These are phyloP conservation scores for Staurois parvus DNA, from an alignment of 2,797 vertebrate species.

Conservation along the genomic window DNA sequence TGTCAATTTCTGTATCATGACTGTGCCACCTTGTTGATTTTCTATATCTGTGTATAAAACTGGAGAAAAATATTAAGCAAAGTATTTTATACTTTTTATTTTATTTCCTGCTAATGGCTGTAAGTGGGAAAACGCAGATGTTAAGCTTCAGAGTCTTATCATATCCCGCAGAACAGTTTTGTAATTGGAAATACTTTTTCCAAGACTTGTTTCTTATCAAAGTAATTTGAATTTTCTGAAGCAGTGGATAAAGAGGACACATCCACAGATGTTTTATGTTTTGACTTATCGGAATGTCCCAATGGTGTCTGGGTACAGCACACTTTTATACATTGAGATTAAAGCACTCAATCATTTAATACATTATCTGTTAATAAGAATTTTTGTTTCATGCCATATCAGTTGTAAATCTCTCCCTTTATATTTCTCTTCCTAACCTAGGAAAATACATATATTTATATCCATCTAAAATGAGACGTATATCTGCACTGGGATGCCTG, in stretches of 20 bases:
- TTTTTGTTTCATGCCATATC: slow-evolving; percentile 35
- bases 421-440: slow-evolving; percentile 12
- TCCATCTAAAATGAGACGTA: background rate
- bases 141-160: slow-evolving; percentile 44
- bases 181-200: slow-evolving; percentile 57
- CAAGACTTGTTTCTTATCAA: slow-evolving; percentile 58
- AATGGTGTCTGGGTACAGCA: slow-evolving; percentile 48
- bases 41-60: background rate
- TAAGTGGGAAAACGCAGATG: slow-evolving; percentile 37
- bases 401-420: slow-evolving; percentile 9
- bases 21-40: background rate
- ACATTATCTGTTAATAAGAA: slow-evolving; percentile 56
- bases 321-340: slow-evolving; percentile 51
- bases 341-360: slow-evolving; percentile 60
- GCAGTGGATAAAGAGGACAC: slow-evolving; percentile 32
- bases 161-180: slow-evolving; percentile 45
- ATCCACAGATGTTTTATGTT: slow-evolving; percentile 58
- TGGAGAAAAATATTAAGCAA: background rate
- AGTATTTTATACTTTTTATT: background rate
- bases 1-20: background rate
- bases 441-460: slow-evolving; percentile 14
- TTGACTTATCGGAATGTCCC: slow-evolving; percentile 53
- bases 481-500: background rate
- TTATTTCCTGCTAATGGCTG: background rate
- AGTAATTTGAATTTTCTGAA: slow-evolving; percentile 59